Base-by-base conservation (phyloP, 2,797 vertebrate species). In the Onychomys arenicola region DNA sequence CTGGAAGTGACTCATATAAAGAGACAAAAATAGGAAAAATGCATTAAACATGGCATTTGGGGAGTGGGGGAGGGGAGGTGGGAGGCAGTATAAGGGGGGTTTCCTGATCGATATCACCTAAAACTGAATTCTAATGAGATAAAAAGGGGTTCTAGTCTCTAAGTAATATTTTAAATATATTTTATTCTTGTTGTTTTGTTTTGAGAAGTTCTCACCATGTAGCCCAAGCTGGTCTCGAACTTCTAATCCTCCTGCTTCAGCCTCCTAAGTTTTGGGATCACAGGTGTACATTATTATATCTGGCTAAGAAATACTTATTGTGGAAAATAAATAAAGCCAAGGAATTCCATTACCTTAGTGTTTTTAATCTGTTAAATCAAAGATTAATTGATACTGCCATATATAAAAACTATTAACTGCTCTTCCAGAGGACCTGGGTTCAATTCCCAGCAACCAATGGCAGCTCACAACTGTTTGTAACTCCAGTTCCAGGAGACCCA, bases 1-100 rank as follows among this genome's bases (percentile, higher is more conserved):
- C 80, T 84, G 65, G 67, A 34, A 75, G 83, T 97, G 97, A 96
- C 86, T 97, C 95, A 95, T 9, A 77, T 86, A 81, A 95, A 94
- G 83, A 95, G 93, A 95, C 40, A 91, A 97, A 97, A 97, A 96
- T 93, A 96, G 89, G 75, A 91, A 95, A 85, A 97, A 80, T 76
- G 11, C 90, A 57, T 96, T 97, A 93, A 90, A 97, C 94, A 95
- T 52, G 89, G 87, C 86, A 94, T 95, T 97, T 5, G 65, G 95
- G 96, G 96, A 97, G 55, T 78, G 40, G 82, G 65, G 63, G 73
- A 81, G 9, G n/a, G 59, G 88, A 88, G 49, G 63, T 23, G 59
- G 29, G 37, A 93, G 63, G 88, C 94, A 95, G 46, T 10, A 4
- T 73, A 80, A 93, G 55, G 46, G 65, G 52, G 57, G 34, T 91